Evolutionary conservation across 2,888 invertebrate species (phyloP), one percentile per base, ranked within the genome.

Genomic region (Drosophila antonietae): DNA sequence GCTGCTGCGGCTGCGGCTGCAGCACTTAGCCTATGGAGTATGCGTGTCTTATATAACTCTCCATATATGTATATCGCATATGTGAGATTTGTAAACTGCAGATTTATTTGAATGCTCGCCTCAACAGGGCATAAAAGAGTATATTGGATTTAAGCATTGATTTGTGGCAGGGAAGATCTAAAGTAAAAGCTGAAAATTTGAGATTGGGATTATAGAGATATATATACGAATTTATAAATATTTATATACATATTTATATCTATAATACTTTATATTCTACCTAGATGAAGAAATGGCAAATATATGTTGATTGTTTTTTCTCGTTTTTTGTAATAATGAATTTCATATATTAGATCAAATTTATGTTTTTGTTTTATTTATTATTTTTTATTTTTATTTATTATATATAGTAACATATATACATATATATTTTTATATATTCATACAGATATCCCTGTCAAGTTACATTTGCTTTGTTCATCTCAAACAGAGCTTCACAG

Each of bases 1-100:
- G 1, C 35, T 63, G 43, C 18, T 49, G 3, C 47, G 47, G n/a
- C n/a, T n/a, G n/a, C n/a, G n/a, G 37, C 39, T 39, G 10, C 39
- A 51, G 37, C 43, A 60, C 55, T 77, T 63, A 58, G 62, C 41
- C 46, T 43, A 57, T 62, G 61, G 28, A 28, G 12, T 39, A 39
- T 41, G 23, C 5, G 28, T 55, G 31, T 14, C 20, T 55, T 23
- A 55, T 23, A 39, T 10, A 52, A 52, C 6, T 35, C 12, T 23
- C 46, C 20, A 44, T 10, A 20, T n/a, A n/a, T n/a, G 39, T 37
- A 39, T 53, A 39, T 39, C 20, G 35, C 12, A 35, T 15, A 23
- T 52, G 49, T 18, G 31, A 49, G 18, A 49, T 49, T 31, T 33
- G 18, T 15, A 7, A 28, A 9, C 8, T 20, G 1, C 44, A 44